Evolutionary conservation across 2,888 invertebrate genomes (phyloP), one percentile per base, ranked within the genome.

Genomic region (Tipula lateralis): DNA sequence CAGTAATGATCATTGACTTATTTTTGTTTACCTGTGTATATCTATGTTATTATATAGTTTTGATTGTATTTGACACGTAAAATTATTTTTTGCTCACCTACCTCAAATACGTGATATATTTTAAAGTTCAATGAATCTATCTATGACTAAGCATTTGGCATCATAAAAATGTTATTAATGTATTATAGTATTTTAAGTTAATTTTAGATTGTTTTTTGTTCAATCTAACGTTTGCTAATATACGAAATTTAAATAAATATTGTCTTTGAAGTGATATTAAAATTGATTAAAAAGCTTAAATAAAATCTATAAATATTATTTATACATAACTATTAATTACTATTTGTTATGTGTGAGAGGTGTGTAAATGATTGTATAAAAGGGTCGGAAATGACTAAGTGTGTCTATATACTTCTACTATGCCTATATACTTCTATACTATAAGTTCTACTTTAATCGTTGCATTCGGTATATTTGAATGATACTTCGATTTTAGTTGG

Each of bases 1-100:
- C 66, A 66, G 24, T 66, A 66, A 66, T 66, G 66, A 66, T 66
- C 66, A 66, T 66, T 66, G 66, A 66, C 66, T 66, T 66, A 66
- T 24, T 12, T 66, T 9, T 36, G 36, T 12, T 66, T 66, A 66
- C 9, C 24, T 66, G 24, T 36, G 36, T 12, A 32, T 32, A 32
- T 32, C 6, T 32, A 32, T 32, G 6, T 32, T 6, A 32, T n/a
- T n/a, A n/a, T n/a, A n/a, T n/a, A 44, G 5, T 16, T 5, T n/a
- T 39, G 39, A 39, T 19, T 44, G 4, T 16, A 44, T 44, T 44
- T 44, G 19, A 3, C n/a, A 36, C 36, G 36, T 5, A 12, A 36
- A 36, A 9, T 32, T 32, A 7, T n/a, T 32, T 36, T 36, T 36
- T 7, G 36, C 12, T 9, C 5, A 36, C 12, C 12, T 16, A 44